A percentile compares a stretch with the other conserved stretches of the same genome.
Conservation (phyloP, 2,797 vertebrate genomes). For the Glyptemys insculpta region DNA sequence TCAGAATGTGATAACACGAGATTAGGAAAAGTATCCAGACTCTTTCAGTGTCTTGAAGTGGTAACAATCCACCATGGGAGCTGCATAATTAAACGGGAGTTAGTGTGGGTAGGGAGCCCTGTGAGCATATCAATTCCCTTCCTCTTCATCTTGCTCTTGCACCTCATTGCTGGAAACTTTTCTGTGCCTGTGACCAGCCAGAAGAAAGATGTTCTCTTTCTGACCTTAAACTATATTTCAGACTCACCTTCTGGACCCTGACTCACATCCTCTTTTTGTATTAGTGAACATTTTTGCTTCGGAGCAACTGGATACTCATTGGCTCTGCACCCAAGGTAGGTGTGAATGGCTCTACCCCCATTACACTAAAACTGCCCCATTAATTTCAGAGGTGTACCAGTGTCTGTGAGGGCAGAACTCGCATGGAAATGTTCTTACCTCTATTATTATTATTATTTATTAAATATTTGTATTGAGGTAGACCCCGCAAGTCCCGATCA, state of each 20-base stretch:
- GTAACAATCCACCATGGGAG: slow-evolving; percentile 12
- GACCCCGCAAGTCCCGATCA: not conserved
- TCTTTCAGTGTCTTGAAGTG: accelerated
- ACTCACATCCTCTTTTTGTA: not conserved
- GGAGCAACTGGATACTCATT: not conserved
- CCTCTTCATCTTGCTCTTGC: not conserved
- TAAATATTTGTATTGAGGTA: not conserved
- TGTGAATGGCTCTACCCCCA: not conserved
- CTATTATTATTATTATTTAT: not conserved
- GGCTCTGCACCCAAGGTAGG: not conserved
- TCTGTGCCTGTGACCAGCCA: not conserved
- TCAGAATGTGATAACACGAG: not conserved
- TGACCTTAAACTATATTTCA: not conserved
- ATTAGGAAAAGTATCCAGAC: not conserved
- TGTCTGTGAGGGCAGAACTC: not conserved
- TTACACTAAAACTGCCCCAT: accelerated
- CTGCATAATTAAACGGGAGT: not conserved
- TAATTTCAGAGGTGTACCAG: accelerated
- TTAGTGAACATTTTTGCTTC: not conserved
- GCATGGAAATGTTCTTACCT: not conserved
- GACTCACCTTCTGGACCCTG: not conserved
- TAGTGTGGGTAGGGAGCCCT: not conserved
- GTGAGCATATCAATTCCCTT: accelerated
- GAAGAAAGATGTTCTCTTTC: not conserved
- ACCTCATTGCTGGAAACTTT: not conserved